Evolutionary conservation across 2,797 vertebrate species (phyloP), one percentile per base, ranked within the genome.

Genomic region (Esox lucius): DNA sequence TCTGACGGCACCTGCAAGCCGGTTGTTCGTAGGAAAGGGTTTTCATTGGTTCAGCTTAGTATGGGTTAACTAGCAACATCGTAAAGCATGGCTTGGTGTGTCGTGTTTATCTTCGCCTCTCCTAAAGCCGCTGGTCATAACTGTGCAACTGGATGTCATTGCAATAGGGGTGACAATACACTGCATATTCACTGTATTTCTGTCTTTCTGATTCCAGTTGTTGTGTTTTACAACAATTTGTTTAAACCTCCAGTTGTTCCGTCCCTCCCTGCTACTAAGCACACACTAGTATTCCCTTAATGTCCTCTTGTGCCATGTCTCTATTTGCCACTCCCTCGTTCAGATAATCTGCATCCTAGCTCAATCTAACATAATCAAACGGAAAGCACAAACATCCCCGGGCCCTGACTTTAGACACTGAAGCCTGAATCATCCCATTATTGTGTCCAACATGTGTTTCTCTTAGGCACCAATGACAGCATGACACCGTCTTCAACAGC

Each of bases 381-480:
- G 26, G 76, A 89, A 83, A 76, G 80, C 72, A 78, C 81, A 85
- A 87, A 84, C 75, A 84, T 65, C 78, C 87, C 79, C 71, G 35
- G 53, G 53, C 19, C 53, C 7, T n/a, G 19, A n/a, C 53, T 56
- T n/a, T 67, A 70, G 64, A 78, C 80, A 84, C 83, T 89, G 88
- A 85, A 83, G 80, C 81, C 85, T 87, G 87, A 91, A 82, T 90
- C 91, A 91, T 83, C 81, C 73, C 67, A 62, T 84, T 86, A 81
- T 7, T 80, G 77, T 13, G 2, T 61, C 9, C 28, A 31, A 62
- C 24, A 11, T 62, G 59, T 62, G 59, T 62, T 22, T 19, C 49
- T 19, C 49, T 53, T 53, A 51, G 19, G 51, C 51, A 53, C 5
- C n/a, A 51, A 39, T 39, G 35, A 39, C 35, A 8, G n/a, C n/a